phyloP scores from a whole-genome alignment of 1,140 invertebrate genomes.

The Zeugodacus cucurbitae region DNA sequence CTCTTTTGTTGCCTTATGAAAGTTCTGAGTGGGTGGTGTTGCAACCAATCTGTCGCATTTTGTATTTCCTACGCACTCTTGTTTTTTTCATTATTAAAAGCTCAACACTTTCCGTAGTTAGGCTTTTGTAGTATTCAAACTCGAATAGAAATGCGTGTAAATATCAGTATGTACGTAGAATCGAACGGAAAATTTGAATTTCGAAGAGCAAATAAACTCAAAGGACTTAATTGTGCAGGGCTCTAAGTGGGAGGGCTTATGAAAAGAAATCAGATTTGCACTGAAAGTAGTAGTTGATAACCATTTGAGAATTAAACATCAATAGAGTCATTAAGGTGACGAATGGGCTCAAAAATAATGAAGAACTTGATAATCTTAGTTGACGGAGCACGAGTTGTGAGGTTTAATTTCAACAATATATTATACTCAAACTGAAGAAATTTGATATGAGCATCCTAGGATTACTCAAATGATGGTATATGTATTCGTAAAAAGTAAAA shows the following conservation, averaged over 20 bases:
- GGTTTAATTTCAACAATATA: too few species aligned
- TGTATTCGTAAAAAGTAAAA: too few species aligned
- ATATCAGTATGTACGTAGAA: neutral
- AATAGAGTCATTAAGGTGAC: too few species aligned
- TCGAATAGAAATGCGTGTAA: neutral
- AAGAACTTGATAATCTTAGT: too few species aligned
- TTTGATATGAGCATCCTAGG: too few species aligned
- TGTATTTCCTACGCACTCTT: neutral
- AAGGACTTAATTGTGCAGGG: neutral
- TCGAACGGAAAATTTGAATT: neutral
- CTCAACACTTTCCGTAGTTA: neutral
- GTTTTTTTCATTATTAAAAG: neutral
- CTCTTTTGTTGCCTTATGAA: neutral
- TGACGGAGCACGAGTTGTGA: too few species aligned
- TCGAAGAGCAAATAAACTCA: neutral
- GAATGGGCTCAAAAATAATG: too few species aligned
- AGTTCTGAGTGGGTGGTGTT: constrained; percentile 5
- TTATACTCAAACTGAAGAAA: too few species aligned
- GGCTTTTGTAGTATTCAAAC: neutral
- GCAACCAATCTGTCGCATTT: constrained; percentile 39
- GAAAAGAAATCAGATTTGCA: neutral
- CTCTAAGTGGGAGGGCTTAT: neutral
- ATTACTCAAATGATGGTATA: too few species aligned
- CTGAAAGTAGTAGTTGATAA: neutral
- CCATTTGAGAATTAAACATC: neutral